phyloP scores from a whole-genome alignment of 2,113 vertebrate species.

The Cyanoderma ruficeps region DNA sequence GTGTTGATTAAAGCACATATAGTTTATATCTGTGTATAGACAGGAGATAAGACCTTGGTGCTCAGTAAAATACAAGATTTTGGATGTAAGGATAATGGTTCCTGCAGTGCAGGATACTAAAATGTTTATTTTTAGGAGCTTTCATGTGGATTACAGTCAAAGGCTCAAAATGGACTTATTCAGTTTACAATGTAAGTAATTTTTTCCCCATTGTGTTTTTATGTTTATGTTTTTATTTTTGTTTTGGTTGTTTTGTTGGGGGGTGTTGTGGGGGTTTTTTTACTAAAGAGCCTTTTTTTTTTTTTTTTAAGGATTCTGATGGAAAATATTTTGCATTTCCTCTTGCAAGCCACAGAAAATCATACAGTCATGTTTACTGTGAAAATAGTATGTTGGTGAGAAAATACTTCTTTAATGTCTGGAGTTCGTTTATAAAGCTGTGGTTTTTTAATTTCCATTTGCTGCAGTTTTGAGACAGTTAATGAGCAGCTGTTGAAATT shows the following conservation, averaged over 20 bases:
- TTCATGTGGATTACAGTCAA: slow-evolving; percentile 87
- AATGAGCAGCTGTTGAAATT: not conserved
- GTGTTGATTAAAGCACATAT: not conserved
- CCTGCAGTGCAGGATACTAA: not conserved
- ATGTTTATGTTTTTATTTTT: not conserved
- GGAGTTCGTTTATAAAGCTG: not conserved
- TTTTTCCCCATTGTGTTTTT: not conserved
- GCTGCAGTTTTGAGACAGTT: not conserved
- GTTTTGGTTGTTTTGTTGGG: not conserved
- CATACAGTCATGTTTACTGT: slow-evolving; percentile 90
- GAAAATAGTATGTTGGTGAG: slow-evolving; percentile 91
- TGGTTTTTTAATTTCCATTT: not conserved
- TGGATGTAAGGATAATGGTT: not conserved
- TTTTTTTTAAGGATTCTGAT: slow-evolving; percentile 78
- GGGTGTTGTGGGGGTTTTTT: no score
- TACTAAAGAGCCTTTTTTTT: not conserved
- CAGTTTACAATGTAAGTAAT: slow-evolving; percentile 84
- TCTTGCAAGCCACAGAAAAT: slow-evolving; percentile 87
- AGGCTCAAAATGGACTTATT: slow-evolving; percentile 86
- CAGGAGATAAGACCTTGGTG: not conserved
- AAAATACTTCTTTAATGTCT: not conserved
- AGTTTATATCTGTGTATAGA: not conserved
- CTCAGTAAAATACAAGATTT: not conserved
- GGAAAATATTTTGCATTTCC: slow-evolving; percentile 89
- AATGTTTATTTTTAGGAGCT: slow-evolving; percentile 73